phyloP scores from a whole-genome alignment of 2,888 invertebrate genomes.

The Luperina testacea region DNA sequence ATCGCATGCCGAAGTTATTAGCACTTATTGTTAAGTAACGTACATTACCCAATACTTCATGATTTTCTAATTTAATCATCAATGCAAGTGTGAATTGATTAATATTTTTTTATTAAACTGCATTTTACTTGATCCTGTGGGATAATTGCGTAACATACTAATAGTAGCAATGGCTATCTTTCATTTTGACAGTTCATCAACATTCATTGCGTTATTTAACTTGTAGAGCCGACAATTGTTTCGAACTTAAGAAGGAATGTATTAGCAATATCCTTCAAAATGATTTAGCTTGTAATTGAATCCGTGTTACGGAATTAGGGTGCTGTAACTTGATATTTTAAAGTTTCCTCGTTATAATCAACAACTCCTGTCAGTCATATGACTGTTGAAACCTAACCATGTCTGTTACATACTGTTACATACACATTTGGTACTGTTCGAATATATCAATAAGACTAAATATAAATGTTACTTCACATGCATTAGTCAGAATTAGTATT shows the following conservation, averaged over 20 bases:
- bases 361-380: too few relatives aligned
- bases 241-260: too few relatives aligned
- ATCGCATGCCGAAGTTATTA: slow-evolving; percentile 23
- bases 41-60: slow-evolving; percentile 26
- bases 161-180: too few relatives aligned
- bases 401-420: neutral
- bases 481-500: neutral
- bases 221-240: too few relatives aligned
- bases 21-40: neutral
- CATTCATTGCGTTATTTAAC: too few relatives aligned
- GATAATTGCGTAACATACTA: neutral
- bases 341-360: neutral
- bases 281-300: too few relatives aligned
- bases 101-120: neutral
- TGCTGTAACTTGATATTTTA: neutral
- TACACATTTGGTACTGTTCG: too few relatives aligned
- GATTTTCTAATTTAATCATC: slow-evolving; percentile 33
- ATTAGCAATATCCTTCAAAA: too few relatives aligned
- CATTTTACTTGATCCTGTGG: neutral
- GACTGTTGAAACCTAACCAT: neutral
- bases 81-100: neutral
- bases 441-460: neutral
- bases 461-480: neutral
- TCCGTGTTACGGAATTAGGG: too few relatives aligned
- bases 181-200: too few relatives aligned